phyloP scores from a whole-genome alignment of 2,797 vertebrate genomes.

The Sphenopsis melanotis region DNA sequence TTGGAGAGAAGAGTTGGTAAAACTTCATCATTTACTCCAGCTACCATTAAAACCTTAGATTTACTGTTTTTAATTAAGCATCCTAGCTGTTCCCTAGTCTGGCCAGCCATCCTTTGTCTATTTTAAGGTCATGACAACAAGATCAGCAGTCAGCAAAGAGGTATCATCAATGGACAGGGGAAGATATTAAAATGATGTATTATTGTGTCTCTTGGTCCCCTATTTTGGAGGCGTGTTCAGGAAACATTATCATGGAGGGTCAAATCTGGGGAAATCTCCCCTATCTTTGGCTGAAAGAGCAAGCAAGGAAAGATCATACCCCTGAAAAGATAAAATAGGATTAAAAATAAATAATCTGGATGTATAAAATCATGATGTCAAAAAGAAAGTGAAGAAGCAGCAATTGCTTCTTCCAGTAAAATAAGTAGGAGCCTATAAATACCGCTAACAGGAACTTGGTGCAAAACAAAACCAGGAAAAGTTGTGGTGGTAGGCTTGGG shows the following conservation, averaged over 20 bases:
- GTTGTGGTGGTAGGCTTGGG: not conserved
- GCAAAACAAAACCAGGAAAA: not conserved
- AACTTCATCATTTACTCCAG: constrained; percentile 49
- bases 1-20: constrained; percentile 34
- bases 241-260: not conserved
- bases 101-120: not conserved
- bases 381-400: not conserved
- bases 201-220: not conserved
- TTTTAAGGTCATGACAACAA: constrained; percentile 22
- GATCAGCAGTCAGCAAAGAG: constrained; percentile 15
- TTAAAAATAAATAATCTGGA: not conserved
- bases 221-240: not conserved
- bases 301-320: not conserved
- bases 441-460: not conserved
- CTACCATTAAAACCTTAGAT: constrained; percentile 52
- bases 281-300: not conserved
- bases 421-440: not conserved
- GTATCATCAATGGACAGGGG: not conserved
- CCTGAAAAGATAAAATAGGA: not conserved
- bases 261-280: not conserved
- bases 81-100: not conserved
- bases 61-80: constrained; percentile 72
- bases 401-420: not conserved
- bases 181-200: constrained; percentile 13
- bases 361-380: not conserved